These are phyloP conservation scores for Drosophila sp. DNA, from an alignment of 1,140 invertebrate genomes.

Conservation along the genomic window DNA sequence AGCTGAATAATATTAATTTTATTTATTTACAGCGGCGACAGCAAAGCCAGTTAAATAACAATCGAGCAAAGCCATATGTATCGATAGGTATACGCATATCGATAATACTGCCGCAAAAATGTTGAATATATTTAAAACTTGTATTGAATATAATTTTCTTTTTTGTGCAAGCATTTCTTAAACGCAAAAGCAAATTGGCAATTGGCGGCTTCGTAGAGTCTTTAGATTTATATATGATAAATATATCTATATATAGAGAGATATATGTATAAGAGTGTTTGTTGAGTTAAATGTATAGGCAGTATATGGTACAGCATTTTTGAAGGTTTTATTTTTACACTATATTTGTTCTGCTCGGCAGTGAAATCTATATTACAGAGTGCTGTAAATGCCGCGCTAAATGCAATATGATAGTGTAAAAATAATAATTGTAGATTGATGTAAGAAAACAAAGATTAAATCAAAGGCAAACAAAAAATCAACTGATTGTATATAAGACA, in stretches of 20 bases:
- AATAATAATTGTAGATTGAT: conserved; percentile 57
- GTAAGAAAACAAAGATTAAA: conserved; percentile 11
- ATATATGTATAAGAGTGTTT: conserved; percentile 15
- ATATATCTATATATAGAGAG: conserved; percentile 20
- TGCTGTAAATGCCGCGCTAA: conserved; percentile 56
- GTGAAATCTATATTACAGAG: conserved; percentile 60
- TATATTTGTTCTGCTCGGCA: conserved; percentile 62
- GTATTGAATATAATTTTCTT: conserved; percentile 8
- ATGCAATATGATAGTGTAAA: conserved; percentile 63
- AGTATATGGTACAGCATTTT: conserved; percentile 61
- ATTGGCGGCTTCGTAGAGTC: conserved; percentile 31
- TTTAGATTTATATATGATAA: conserved; percentile 14
- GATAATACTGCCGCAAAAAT: conserved; percentile 18
- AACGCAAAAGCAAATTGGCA: conserved; percentile 45
- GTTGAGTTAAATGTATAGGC: conserved; percentile 37
- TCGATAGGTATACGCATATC: conserved; percentile 33
- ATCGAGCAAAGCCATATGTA: conserved; percentile 24
- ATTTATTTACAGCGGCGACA: conserved; percentile 44
- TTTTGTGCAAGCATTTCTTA: conserved; percentile 35
- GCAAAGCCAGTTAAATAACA: conserved; percentile 34
- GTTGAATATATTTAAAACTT: neutral
- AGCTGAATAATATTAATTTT: conserved; percentile 10
- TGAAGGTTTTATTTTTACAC: conserved; percentile 67
- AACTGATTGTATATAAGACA: conserved; percentile 16
- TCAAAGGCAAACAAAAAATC: conserved; percentile 11